These are phyloP conservation scores for Abscondita cerata DNA, from an alignment of 2,888 invertebrate species.

Conservation along the genomic window DNA sequence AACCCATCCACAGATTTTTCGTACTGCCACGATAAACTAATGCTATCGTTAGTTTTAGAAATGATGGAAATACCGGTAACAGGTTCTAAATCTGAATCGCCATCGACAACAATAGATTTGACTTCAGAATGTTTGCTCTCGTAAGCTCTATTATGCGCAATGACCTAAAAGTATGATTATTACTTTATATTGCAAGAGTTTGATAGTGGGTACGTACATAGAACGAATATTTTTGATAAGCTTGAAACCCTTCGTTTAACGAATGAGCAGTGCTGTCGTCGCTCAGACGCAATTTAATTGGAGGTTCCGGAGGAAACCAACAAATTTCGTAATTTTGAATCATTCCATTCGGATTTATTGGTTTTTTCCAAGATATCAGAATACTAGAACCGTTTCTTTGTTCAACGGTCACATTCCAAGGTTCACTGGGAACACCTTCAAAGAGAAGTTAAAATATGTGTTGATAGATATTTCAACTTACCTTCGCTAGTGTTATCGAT, in stretches of 20 bases:
- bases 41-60: conserved; percentile 61
- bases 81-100: conserved; percentile 67
- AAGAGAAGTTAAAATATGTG: conserved; percentile 7
- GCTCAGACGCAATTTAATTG: conserved; percentile 58
- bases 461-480: conserved; percentile 34
- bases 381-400: conserved; percentile 72
- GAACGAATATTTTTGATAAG: conserved; percentile 71
- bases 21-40: conserved; percentile 67
- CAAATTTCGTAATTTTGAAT: conserved; percentile 70
- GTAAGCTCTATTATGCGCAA: conserved; percentile 68
- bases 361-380: conserved; percentile 73
- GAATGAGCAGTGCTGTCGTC: conserved; percentile 61
- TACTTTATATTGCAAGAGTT: no score
- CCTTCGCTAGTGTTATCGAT: conserved; percentile 73
- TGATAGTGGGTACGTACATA: no score
- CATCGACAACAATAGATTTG: conserved; percentile 68
- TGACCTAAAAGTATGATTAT: conserved; percentile 59
- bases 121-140: conserved; percentile 69
- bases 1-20: conserved; percentile 53
- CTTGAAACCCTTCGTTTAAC: conserved; percentile 64
- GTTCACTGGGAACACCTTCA: conserved; percentile 69
- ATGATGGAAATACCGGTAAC: conserved; percentile 64
- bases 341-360: conserved; percentile 67
- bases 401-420: conserved; percentile 68
- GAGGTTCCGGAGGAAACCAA: conserved; percentile 70